Evolutionary conservation across 2,888 invertebrate species (phyloP).

Genomic region (Conchocele bisecta): DNA sequence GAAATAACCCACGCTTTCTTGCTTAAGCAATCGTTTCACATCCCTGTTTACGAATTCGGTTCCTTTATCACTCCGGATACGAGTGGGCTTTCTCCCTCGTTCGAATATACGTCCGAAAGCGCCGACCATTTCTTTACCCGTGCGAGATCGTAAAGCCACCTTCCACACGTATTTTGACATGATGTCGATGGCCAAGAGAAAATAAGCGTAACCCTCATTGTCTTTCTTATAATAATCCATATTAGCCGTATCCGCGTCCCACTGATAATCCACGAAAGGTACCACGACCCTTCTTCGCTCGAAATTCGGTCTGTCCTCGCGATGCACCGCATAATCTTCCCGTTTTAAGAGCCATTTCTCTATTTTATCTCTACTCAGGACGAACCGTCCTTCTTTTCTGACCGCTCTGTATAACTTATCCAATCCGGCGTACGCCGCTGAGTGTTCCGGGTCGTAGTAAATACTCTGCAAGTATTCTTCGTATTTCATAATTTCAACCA

Average conservation of each 20-base stretch:
- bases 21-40: constrained; percentile 18
- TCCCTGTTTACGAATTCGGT: constrained; percentile 35
- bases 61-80: constrained; percentile 27
- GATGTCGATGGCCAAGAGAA: constrained; percentile 30
- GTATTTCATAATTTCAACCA: neutral
- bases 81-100: constrained; percentile 8
- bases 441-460: constrained; percentile 33
- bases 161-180: constrained; percentile 35
- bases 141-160: constrained; percentile 19
- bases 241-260: constrained; percentile 41
- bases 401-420: constrained; percentile 38
- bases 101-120: constrained; percentile 26
- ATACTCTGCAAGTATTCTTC: constrained; percentile 14
- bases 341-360: constrained; percentile 35
- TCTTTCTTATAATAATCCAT: constrained; percentile 31
- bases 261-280: constrained; percentile 45
- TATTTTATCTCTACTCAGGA: constrained; percentile 10
- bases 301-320: constrained; percentile 30
- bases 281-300: constrained; percentile 26
- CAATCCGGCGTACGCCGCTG: constrained; percentile 23
- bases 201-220: constrained; percentile 38
- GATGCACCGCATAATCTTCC: constrained; percentile 40
- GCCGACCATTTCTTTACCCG: constrained; percentile 34
- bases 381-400: constrained; percentile 30
- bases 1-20: constrained; percentile 23